Conservation (phyloP, 2,113 vertebrate species). For the Micronycteris hirsuta region DNA sequence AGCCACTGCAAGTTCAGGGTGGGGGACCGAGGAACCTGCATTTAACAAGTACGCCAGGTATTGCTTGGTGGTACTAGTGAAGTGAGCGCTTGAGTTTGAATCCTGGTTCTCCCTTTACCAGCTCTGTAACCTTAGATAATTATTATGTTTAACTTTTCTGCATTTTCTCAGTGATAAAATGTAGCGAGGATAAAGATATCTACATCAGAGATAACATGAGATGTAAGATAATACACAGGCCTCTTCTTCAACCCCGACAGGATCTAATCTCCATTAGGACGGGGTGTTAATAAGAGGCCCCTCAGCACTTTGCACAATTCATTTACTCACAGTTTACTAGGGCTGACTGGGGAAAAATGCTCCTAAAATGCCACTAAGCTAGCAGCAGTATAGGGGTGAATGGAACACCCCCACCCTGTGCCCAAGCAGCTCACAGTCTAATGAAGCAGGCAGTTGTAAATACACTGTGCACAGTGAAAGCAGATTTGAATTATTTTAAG, state of each 20-base stretch:
- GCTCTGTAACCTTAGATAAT: not conserved
- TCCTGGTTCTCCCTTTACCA: not conserved
- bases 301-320: not conserved
- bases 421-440: not conserved
- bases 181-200: not conserved
- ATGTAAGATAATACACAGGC: not conserved
- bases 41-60: no score
- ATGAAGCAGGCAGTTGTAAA: not conserved
- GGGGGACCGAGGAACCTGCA: not conserved
- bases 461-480: not conserved
- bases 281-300: not conserved
- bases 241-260: not conserved
- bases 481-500: not conserved
- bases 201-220: not conserved
- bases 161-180: not conserved
- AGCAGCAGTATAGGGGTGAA: accelerated
- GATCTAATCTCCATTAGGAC: not conserved
- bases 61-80: not conserved
- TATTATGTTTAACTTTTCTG: not conserved
- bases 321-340: not conserved
- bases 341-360: not conserved
- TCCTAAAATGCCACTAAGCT: not conserved
- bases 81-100: not conserved
- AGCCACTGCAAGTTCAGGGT: not conserved
- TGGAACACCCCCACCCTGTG: not conserved